Evolutionary conservation across 2,797 vertebrate genomes (phyloP), one percentile per base, ranked within the genome.

Genomic region (Neosalanx taihuensis): DNA sequence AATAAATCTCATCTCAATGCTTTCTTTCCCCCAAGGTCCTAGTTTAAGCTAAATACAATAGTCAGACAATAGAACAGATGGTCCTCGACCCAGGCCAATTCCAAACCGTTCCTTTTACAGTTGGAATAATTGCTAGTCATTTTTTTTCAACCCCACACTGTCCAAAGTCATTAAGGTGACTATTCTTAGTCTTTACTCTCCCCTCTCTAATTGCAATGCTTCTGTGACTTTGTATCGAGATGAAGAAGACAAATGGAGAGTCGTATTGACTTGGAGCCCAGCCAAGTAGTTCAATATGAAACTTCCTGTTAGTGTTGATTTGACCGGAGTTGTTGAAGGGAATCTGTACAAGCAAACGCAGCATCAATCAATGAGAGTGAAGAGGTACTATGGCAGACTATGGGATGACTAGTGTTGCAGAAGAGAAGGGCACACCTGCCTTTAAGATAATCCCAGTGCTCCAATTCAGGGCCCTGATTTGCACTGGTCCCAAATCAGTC

Each of bases 1-100:
- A 88, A 89, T 87, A 85, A 87, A 81, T 88, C 87, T 76, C 85
- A 69, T 78, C 79, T 76, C 79, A n/a, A 77, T 69, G 72, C 76
- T 73, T 82, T 67, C 72, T 78, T 75, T 73, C 74, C 74, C 81
- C 78, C 83, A 73, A 80, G 76, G 80, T 79, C 80, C 62, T 78
- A 73, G 80, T 72, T 67, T 66, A 15, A 1, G 70, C 10, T 2
- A 80, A 76, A 84, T 3, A 78, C 67, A 72, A 72, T 76, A 68
- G 74, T 80, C 59, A 70, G 67, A 51, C 53, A 61, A 51, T 63
- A 33, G 49, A 76, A 79, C 85, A 87, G 84, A 90, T 85, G 82
- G 81, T 58, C n/a, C 66, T 78, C 56, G 69, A 80, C 80, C 66
- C 69, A 17, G 79, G 86, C 79, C 74, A 72, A 62, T 41, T 70